Evolutionary conservation across 2,888 invertebrate species (phyloP).

Genomic region (Macaria liturata): DNA sequence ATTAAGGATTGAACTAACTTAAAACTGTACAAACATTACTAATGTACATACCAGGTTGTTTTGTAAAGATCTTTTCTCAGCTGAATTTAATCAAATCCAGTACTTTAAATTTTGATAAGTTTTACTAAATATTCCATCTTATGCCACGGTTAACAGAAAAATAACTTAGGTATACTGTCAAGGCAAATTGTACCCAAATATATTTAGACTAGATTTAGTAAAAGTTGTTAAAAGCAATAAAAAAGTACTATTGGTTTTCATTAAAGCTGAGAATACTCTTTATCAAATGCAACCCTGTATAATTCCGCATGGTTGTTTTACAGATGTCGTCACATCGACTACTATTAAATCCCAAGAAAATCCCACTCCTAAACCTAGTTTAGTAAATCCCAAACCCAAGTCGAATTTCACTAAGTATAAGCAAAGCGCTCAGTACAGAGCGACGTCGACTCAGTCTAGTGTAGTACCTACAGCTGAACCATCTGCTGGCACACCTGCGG

Average conservation of each 20-base stretch:
- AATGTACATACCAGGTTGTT: not conserved
- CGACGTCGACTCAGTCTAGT: constrained; percentile 52
- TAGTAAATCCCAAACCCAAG: constrained; percentile 36
- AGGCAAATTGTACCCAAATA: too few relatives aligned
- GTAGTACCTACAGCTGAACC: constrained; percentile 22
- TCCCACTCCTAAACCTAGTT: constrained; percentile 49
- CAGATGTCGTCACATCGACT: constrained; percentile 77
- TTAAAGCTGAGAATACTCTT: too few relatives aligned
- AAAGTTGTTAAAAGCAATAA: too few relatives aligned
- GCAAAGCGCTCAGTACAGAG: constrained; percentile 16
- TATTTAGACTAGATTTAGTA: too few relatives aligned
- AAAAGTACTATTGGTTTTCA: too few relatives aligned
- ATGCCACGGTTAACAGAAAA: too few relatives aligned
- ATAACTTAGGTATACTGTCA: too few relatives aligned
- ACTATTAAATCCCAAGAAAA: constrained; percentile 30
- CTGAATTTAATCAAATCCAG: too few relatives aligned
- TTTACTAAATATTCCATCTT: too few relatives aligned
- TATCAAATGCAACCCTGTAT: constrained; percentile 31
- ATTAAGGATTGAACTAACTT: constrained; percentile 40
- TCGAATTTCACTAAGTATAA: constrained; percentile 53
- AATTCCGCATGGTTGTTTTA: constrained; percentile 76
- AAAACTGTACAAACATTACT: constrained; percentile 42
- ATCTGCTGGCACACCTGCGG: constrained; percentile 45
- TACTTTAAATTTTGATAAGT: too few relatives aligned
- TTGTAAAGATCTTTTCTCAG: not conserved